Conservation (phyloP, 2,797 vertebrate species). For the Poecilia velifera region DNA sequence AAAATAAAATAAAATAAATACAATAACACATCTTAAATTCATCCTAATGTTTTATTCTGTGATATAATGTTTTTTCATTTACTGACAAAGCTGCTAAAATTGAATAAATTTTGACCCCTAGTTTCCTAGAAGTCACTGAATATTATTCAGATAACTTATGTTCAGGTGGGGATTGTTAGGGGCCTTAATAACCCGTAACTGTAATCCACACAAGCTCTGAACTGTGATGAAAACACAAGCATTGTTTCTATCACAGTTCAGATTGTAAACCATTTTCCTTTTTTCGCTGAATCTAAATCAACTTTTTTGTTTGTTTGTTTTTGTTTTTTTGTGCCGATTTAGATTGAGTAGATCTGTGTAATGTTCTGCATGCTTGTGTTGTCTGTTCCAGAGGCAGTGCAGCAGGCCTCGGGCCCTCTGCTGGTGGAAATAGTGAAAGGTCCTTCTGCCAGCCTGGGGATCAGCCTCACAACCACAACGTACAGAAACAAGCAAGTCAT, state of each 20-base stretch:
- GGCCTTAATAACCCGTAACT: neutral
- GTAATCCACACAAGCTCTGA: neutral
- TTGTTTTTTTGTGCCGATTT: neutral
- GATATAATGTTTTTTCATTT: neutral
- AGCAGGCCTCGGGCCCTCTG: conserved; percentile 90
- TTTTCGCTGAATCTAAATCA: neutral
- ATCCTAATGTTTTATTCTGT: neutral
- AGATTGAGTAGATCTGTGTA: neutral
- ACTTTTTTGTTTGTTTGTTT: neutral
- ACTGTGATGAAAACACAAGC: no score
- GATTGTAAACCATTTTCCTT: neutral
- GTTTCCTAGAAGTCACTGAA: neutral
- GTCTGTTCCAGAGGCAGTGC: conserved; percentile 86
- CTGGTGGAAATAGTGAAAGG: conserved; percentile 93
- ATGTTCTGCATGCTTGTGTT: conserved; percentile 33
- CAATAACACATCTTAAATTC: neutral
- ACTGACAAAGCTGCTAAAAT: neutral
- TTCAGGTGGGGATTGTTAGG: neutral
- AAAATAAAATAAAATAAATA: no score
- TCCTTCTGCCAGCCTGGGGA: conserved; percentile 88
- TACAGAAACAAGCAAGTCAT: conserved; percentile 93
- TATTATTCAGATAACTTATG: neutral
- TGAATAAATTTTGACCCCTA: neutral
- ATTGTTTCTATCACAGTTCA: neutral
- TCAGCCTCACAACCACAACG: conserved; percentile 85